Conservation (phyloP, 2,797 vertebrate genomes). For the Staurois parvus region DNA sequence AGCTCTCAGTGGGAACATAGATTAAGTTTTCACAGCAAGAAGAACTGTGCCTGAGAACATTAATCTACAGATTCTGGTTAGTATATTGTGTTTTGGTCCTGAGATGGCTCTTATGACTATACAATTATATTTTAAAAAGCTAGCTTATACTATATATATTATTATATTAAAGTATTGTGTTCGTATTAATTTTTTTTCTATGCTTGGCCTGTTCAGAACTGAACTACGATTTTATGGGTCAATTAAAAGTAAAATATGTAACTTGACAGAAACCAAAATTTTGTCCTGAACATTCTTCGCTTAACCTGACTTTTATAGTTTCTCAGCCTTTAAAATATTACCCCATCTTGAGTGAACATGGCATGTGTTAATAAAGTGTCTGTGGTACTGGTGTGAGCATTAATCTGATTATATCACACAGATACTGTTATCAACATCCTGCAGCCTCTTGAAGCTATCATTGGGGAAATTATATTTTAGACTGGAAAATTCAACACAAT, state of each 20-base stretch:
- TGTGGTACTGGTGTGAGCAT: constrained; percentile 20
- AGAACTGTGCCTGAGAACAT: neutral
- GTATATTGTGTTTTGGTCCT: too few species aligned
- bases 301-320: neutral
- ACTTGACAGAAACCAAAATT: neutral
- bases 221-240: neutral
- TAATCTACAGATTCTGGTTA: too few species aligned
- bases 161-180: neutral
- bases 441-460: constrained; percentile 47
- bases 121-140: too few species aligned
- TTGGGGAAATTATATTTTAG: constrained; percentile 50
- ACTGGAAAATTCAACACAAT: constrained; percentile 35
- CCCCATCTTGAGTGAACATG: constrained; percentile 6
- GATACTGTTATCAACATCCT: constrained; percentile 44
- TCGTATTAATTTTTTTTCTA: neutral
- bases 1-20: too few species aligned
- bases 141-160: neutral
- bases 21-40: too few species aligned
- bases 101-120: neutral
- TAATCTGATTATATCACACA: constrained; percentile 44
- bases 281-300: neutral
- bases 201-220: neutral
- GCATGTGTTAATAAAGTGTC: constrained; percentile 8
- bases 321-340: constrained; percentile 16
- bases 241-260: neutral